These are phyloP conservation scores for Albula glossodonta DNA, from an alignment of 2,113 vertebrate species.

Conservation along the genomic window DNA sequence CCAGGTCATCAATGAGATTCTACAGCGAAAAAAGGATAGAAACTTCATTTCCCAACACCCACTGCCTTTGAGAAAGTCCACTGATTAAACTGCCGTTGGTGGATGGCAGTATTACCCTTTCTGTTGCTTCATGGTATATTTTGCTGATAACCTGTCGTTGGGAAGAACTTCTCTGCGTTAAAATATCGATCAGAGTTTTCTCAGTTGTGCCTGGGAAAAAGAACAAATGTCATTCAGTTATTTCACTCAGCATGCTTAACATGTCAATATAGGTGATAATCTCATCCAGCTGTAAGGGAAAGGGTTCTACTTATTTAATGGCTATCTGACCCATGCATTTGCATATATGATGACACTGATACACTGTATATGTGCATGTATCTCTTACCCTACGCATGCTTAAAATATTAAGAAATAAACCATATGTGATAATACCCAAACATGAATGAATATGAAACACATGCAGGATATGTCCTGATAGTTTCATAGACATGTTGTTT, in stretches of 20 bases:
- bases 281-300: not conserved
- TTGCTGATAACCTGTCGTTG: slow-evolving; percentile 78
- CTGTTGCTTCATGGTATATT: slow-evolving; percentile 71
- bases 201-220: slow-evolving; percentile 77
- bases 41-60: not conserved
- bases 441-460: not conserved
- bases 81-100: not conserved
- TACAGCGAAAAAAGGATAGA: slow-evolving; percentile 40
- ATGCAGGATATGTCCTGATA: too few species aligned
- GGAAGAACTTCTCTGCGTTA: slow-evolving; percentile 76
- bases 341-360: not conserved
- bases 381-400: not conserved
- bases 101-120: slow-evolving; percentile 63
- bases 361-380: too few species aligned
- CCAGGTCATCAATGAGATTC: slow-evolving; percentile 75
- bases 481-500: too few species aligned
- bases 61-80: not conserved
- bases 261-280: not conserved
- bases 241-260: not conserved
- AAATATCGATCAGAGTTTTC: slow-evolving; percentile 72
- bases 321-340: not conserved
- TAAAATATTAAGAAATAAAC: not conserved
- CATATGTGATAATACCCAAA: too few species aligned
- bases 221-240: not conserved
- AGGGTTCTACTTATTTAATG: not conserved